Conservation (phyloP, 2,113 vertebrate genomes). For the Apistogramma diplotaenia region DNA sequence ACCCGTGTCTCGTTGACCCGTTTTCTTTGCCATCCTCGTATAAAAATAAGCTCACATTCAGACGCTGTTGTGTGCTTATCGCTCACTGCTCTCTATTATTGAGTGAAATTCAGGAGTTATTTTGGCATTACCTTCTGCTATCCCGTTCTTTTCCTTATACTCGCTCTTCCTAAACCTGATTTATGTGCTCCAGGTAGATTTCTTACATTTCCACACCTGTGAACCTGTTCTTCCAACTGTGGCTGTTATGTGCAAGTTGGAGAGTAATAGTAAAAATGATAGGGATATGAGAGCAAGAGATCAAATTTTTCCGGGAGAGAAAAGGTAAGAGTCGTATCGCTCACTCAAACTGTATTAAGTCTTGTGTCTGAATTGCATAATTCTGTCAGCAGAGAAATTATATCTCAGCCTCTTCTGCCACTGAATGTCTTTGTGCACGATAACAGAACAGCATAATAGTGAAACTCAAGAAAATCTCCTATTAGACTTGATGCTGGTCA, state of each 20-base stretch:
- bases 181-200: conserved; percentile 1
- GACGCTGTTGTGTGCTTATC: neutral
- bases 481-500: neutral
- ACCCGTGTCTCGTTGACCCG: conserved; percentile 36
- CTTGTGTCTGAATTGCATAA: conserved; percentile 18
- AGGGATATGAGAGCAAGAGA: conserved; percentile 34
- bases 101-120: neutral
- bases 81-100: conserved; percentile 9
- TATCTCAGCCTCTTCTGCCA: neutral
- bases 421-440: conserved; percentile 5
- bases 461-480: neutral
- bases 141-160: neutral
- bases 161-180: neutral
- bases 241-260: conserved; percentile 5
- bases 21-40: conserved; percentile 22
- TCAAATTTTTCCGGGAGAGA: conserved; percentile 11
- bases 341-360: conserved; percentile 23
- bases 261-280: conserved; percentile 6
- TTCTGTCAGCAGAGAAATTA: conserved; percentile 29
- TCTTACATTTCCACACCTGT: conserved; percentile 13
- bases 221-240: conserved; percentile 27
- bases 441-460: neutral
- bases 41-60: conserved; percentile 35
- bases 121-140: conserved; percentile 3
- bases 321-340: conserved; percentile 14